These are phyloP conservation scores for Brachionus calyciflorus DNA, from an alignment of 1,140 invertebrate species.

Conservation along the genomic window DNA sequence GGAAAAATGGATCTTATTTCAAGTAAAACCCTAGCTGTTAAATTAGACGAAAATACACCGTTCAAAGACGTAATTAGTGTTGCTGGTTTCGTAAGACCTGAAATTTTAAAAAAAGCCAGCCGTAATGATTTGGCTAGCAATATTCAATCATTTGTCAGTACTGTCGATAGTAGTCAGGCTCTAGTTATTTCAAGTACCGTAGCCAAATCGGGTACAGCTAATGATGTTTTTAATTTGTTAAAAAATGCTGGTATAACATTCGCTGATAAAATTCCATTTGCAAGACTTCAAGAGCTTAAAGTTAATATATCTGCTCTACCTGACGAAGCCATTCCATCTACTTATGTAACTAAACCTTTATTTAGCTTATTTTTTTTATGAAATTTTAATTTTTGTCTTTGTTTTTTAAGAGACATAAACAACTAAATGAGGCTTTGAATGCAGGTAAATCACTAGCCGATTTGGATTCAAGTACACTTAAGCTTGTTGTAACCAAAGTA, in stretches of 20 bases:
- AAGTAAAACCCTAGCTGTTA: background rate
- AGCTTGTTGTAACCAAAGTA: background rate
- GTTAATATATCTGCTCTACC: background rate
- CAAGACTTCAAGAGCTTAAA: background rate
- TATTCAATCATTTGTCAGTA: background rate
- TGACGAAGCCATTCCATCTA: conserved; percentile 7
- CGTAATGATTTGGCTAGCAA: background rate
- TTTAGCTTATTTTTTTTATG: background rate
- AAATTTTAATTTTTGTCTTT: background rate
- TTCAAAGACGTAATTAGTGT: background rate
- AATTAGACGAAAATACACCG: background rate
- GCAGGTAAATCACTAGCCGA: background rate
- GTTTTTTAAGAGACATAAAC: background rate
- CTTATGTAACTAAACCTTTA: background rate
- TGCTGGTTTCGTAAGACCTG: background rate
- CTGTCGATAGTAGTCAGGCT: background rate
- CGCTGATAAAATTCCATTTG: background rate
- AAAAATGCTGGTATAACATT: background rate
- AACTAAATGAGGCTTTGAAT: background rate
- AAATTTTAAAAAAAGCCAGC: background rate
- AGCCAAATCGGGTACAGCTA: background rate
- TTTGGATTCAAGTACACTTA: background rate
- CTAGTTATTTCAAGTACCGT: background rate
- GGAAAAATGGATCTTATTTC: background rate
- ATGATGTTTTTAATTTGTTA: background rate